Evolutionary conservation across 1,140 invertebrate genomes (phyloP).

Genomic region (Sesamia nonagrioides): DNA sequence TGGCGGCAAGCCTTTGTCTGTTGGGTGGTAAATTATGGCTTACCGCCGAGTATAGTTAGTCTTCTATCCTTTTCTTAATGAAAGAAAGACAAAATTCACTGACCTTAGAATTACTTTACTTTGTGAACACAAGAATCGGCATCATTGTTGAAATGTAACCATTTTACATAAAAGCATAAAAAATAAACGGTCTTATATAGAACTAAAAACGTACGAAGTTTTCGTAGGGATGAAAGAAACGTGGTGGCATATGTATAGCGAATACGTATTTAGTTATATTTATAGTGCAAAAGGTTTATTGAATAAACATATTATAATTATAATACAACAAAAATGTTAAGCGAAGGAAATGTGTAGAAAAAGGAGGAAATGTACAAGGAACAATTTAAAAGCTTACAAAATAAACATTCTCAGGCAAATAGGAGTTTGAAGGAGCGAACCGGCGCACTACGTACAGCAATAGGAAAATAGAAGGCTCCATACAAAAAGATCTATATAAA

Average conservation of each 20-base stretch:
- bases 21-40: too few relatives aligned
- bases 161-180: neutral
- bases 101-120: too few relatives aligned
- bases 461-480: neutral
- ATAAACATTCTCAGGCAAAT: neutral
- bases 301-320: neutral
- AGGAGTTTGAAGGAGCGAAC: neutral
- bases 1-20: too few relatives aligned
- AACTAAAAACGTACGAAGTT: neutral
- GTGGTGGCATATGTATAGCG: constrained; percentile 39
- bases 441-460: neutral
- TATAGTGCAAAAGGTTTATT: neutral
- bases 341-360: neutral
- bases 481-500: neutral
- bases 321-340: constrained; percentile 1
- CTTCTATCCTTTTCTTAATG: too few relatives aligned
- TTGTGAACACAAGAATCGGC: too few relatives aligned
- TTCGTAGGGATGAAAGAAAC: neutral
- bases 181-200: neutral
- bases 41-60: too few relatives aligned
- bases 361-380: neutral
- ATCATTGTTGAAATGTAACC: too few relatives aligned
- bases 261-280: constrained; percentile 39
- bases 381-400: neutral
- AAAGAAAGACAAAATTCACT: too few relatives aligned